phyloP scores from a whole-genome alignment of 2,113 vertebrate species.

The Piprites chloris region DNA sequence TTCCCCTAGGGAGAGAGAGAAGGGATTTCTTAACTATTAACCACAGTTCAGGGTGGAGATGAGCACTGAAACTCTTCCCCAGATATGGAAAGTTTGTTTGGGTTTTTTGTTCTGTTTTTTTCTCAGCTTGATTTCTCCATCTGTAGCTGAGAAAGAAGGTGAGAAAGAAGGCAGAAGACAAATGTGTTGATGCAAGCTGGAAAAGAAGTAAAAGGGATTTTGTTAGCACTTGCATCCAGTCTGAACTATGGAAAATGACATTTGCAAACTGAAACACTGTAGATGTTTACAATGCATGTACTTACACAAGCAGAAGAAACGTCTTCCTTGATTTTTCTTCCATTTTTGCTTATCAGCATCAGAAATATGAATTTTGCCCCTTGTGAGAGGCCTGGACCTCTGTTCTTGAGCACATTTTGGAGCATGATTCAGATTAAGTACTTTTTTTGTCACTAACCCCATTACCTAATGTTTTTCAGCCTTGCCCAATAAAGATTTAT shows the following conservation, averaged over 20 bases:
- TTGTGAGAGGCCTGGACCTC: background rate
- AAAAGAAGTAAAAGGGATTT: background rate
- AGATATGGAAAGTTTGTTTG: background rate
- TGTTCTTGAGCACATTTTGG: background rate
- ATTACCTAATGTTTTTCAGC: conserved; percentile 63
- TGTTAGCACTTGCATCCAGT: background rate
- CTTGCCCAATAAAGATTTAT: conserved; percentile 45
- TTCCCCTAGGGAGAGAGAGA: background rate
- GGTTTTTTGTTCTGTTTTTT: background rate
- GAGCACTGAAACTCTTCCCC: background rate
- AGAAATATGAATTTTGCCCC: background rate
- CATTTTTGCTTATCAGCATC: background rate
- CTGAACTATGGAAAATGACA: background rate
- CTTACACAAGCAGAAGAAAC: background rate
- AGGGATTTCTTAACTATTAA: background rate
- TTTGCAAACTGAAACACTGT: background rate
- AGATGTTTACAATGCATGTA: background rate
- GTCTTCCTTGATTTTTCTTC: background rate
- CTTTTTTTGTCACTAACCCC: conserved; percentile 21
- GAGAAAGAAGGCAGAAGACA: background rate
- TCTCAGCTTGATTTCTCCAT: background rate
- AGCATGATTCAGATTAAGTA: conserved; percentile 25
- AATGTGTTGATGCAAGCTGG: background rate
- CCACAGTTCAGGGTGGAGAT: background rate
- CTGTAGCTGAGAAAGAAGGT: background rate